Evolutionary conservation across 2,113 vertebrate genomes (phyloP).

Genomic region (Ophthalmolycus amberensis): DNA sequence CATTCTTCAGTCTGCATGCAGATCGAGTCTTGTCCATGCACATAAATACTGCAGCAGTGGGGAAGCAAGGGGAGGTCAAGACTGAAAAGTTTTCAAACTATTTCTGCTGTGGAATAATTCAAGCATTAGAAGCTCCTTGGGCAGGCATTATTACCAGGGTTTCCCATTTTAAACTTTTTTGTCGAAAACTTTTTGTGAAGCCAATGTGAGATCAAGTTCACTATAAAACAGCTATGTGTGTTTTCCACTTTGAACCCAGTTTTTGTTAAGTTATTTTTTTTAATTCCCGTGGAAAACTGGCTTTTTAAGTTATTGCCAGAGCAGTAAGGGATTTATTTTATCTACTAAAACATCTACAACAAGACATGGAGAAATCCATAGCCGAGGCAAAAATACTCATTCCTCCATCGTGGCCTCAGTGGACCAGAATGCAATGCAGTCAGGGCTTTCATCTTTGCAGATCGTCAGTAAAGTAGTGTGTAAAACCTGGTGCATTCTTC

Average conservation of each 20-base stretch:
- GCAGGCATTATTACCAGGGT: background rate
- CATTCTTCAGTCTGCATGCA: slow-evolving; percentile 74
- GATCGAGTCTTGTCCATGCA: slow-evolving; percentile 44
- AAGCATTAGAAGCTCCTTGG: background rate
- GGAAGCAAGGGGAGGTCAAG: slow-evolving; percentile 31
- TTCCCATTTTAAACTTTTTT: background rate
- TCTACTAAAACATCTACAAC: background rate
- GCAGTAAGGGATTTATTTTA: background rate
- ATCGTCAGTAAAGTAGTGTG: background rate
- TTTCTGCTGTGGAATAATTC: background rate
- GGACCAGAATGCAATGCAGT: slow-evolving; percentile 15
- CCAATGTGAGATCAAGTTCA: slow-evolving; percentile 5
- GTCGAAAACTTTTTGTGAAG: background rate
- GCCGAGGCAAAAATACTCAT: background rate
- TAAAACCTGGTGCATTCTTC: background rate
- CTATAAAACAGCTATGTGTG: background rate
- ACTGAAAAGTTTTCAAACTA: slow-evolving; percentile 29
- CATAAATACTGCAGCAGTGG: slow-evolving; percentile 28
- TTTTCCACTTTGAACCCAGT: background rate
- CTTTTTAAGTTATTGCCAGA: background rate
- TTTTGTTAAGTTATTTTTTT: background rate
- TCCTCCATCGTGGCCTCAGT: background rate
- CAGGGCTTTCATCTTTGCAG: background rate
- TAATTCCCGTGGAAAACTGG: background rate
- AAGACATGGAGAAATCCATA: slow-evolving; percentile 3